Evolutionary conservation across 2,888 invertebrate species (phyloP), one percentile per base, ranked within the genome.

Genomic region (Drosophila anceps): DNA sequence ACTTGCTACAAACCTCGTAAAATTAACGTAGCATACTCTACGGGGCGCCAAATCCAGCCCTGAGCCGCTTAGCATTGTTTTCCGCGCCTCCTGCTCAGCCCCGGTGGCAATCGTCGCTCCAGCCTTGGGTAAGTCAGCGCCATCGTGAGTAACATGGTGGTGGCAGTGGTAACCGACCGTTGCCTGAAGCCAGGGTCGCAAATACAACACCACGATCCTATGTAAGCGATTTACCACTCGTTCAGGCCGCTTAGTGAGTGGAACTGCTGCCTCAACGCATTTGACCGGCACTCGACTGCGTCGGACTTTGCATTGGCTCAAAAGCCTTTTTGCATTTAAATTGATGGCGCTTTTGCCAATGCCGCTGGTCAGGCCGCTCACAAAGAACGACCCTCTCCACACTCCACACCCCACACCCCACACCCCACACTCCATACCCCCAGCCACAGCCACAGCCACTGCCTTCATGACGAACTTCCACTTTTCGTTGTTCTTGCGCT

Each of bases 241-340:
- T 61, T 76, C 69, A 63, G 48, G 65, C 55, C 64, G 82, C 82
- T 82, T 81, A 84, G 83, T 84, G 83, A 86, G 81, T 86, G 70
- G 81, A 85, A 81, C 81, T 78, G 84, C 84, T 84, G 81, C 74
- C 81, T 79, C 65, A 62, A 71, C 88, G 73, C 76, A 81, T 83
- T 81, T 76, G 77, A 67, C 73, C 77, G 65, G 63, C 57, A 46
- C 64, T 70, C 79, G 43, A 58, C 59, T 44, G 62, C 20, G 50
- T 10, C 33, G 67, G 58, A 67, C 75, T 62, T 77, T 68, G 61
- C 46, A 48, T 64, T 66, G 73, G 46, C 77, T 79, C 72, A 80
- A 74, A 88, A 78, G 83, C 73, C 71, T 71, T 78, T 88, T 88
- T 80, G 84, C 84, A 82, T 85, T 76, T 85, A 74, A 85, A 89